Conservation (phyloP, 2,888 invertebrate species). For the Nomada goodeniana region DNA sequence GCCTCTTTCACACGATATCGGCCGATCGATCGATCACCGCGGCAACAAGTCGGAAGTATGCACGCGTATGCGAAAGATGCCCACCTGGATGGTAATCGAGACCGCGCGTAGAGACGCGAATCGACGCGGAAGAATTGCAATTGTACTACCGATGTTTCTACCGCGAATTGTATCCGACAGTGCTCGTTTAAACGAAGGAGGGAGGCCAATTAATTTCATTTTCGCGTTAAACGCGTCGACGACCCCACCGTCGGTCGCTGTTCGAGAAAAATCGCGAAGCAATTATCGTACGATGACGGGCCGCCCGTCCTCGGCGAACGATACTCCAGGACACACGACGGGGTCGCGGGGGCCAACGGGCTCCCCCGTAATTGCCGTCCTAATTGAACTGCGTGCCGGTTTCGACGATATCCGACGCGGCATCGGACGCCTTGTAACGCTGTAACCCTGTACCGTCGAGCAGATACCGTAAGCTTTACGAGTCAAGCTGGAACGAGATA, state of each 20-base stretch:
- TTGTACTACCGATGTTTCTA: not conserved
- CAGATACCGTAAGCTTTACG: conserved; percentile 64
- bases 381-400: conserved; percentile 61
- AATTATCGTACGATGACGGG: not conserved
- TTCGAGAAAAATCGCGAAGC: not conserved
- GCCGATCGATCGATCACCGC: conserved; percentile 24
- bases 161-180: conserved; percentile 4
- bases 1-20: not conserved
- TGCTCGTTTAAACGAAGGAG: not conserved
- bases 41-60: conserved; percentile 29
- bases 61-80: no score
- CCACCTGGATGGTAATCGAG: no score
- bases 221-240: not conserved
- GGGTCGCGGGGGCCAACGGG: conserved; percentile 66
- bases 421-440: conserved; percentile 56
- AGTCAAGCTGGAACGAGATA: conserved; percentile 58
- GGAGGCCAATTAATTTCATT: not conserved
- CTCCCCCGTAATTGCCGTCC: conserved; percentile 70
- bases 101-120: no score
- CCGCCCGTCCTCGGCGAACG: not conserved
- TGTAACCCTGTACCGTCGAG: conserved; percentile 47
- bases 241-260: not conserved
- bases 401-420: conserved; percentile 61
- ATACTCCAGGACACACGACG: conserved; percentile 38
- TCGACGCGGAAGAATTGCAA: not conserved